These are phyloP conservation scores for Leptonema lineaticorne DNA, from an alignment of 1,140 invertebrate genomes.

Conservation along the genomic window DNA sequence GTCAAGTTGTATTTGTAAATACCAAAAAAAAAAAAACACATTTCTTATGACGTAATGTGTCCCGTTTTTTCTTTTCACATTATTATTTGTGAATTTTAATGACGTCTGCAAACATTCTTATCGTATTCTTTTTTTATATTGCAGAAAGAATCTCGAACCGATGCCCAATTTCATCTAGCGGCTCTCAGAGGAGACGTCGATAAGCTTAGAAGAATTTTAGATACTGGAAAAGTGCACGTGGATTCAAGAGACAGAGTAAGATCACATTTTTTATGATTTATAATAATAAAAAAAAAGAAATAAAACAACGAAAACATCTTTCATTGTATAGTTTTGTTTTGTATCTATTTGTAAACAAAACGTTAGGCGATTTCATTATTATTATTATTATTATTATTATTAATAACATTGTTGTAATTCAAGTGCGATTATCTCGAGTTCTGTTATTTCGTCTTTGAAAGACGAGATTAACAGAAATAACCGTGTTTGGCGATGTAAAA, in stretches of 20 bases:
- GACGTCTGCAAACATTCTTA: too few species aligned
- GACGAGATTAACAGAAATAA: constrained; percentile 13
- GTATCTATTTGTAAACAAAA: neutral
- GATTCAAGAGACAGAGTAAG: constrained; percentile 87
- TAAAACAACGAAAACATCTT: neutral
- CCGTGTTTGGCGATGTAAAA: constrained; percentile 21
- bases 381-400: too few species aligned
- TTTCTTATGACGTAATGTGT: neutral
- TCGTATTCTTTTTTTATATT: constrained; percentile 42
- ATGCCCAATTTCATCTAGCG: constrained; percentile 86
- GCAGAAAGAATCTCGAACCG: constrained; percentile 89
- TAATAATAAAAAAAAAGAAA: neutral
- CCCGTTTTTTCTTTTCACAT: neutral
- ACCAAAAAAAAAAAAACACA: neutral
- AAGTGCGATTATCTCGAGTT: neutral
- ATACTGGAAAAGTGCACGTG: constrained; percentile 89
- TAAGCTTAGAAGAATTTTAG: constrained; percentile 74
- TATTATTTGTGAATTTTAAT: neutral
- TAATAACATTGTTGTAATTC: too few species aligned
- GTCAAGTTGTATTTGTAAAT: neutral
- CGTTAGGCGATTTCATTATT: too few species aligned
- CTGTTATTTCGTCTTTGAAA: neutral
- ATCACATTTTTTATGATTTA: neutral
- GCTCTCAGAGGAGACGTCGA: constrained; percentile 81
- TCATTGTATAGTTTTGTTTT: neutral